Conservation (phyloP, 2,888 invertebrate species). For the Allophyes oxyacanthae region DNA sequence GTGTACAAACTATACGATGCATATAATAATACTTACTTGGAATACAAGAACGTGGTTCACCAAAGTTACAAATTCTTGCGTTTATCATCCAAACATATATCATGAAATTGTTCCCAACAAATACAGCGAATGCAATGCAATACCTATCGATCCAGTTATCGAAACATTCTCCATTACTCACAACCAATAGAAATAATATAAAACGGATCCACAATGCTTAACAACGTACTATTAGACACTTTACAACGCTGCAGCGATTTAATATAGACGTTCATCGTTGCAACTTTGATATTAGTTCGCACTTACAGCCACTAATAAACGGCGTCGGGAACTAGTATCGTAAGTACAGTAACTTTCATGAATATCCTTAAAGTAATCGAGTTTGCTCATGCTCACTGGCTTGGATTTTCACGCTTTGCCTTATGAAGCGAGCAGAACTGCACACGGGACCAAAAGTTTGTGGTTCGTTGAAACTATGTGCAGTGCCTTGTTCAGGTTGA, state of each 20-base stretch:
- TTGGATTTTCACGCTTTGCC: slow-evolving; percentile 10
- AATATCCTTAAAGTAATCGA: slow-evolving; percentile 38
- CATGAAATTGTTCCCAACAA: too few species aligned
- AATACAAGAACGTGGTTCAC: too few species aligned
- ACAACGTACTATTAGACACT: slow-evolving; percentile 8
- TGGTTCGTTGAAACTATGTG: background rate
- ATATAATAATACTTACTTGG: too few species aligned
- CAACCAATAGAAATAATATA: slow-evolving; percentile 2
- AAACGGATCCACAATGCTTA: slow-evolving; percentile 3
- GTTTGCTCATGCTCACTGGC: slow-evolving; percentile 33
- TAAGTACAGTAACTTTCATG: slow-evolving; percentile 30
- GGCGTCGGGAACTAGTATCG: slow-evolving; percentile 29
- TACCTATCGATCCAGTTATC: too few species aligned
- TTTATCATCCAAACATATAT: too few species aligned
- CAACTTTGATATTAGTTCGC: slow-evolving; percentile 40
- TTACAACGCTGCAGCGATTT: slow-evolving; percentile 20
- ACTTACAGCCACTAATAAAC: slow-evolving; percentile 30
- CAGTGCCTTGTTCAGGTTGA: slow-evolving; percentile 1
- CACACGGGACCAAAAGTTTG: slow-evolving; percentile 12
- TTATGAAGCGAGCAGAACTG: slow-evolving; percentile 22
- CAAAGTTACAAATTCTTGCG: too few species aligned
- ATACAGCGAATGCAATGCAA: too few species aligned
- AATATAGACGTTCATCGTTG: slow-evolving; percentile 18
- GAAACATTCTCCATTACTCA: background rate
- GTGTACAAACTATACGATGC: too few species aligned